Percentiles rank a stretch among this genome's conserved stretches.
These are phyloP conservation scores for Allobates femoralis DNA, from an alignment of 2,797 vertebrate genomes.

Conservation along the genomic window DNA sequence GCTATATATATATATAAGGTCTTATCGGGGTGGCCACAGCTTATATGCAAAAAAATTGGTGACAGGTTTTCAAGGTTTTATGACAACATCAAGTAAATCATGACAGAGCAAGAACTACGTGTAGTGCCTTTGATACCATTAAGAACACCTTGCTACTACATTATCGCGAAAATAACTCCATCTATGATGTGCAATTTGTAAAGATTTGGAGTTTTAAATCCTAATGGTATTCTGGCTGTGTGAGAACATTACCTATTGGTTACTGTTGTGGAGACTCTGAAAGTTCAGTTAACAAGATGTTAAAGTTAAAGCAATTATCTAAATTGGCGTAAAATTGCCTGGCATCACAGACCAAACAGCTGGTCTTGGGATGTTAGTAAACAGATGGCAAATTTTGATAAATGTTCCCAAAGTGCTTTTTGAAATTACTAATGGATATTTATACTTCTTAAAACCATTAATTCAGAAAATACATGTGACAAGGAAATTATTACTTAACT, in stretches of 20 bases:
- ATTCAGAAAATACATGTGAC: conserved; percentile 8
- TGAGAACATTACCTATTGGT: conserved; percentile 9
- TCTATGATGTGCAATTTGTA: no score
- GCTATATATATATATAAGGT: no score
- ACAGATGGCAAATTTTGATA: conserved; percentile 58
- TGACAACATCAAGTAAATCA: no score
- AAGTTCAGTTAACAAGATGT: conserved; percentile 42
- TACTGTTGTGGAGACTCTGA: conserved; percentile 3
- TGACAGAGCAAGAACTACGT: no score
- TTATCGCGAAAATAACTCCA: no score
- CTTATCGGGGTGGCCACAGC: no score
- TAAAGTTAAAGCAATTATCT: conserved; percentile 49
- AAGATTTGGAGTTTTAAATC: no score
- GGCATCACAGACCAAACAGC: conserved; percentile 47
- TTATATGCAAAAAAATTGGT: no score
- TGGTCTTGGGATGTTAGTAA: conserved; percentile 52
- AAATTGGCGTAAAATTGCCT: conserved; percentile 48
- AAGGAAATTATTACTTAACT: neutral
- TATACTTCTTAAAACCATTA: conserved; percentile 18
- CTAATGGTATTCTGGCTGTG: neutral
- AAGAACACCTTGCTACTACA: no score
- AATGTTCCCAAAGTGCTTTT: conserved; percentile 55
- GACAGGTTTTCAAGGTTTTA: no score
- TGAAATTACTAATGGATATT: conserved; percentile 52
- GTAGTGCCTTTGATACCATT: no score